These are phyloP conservation scores for Megaustenia siamemsis DNA, from an alignment of 2,888 invertebrate genomes.

Conservation along the genomic window DNA sequence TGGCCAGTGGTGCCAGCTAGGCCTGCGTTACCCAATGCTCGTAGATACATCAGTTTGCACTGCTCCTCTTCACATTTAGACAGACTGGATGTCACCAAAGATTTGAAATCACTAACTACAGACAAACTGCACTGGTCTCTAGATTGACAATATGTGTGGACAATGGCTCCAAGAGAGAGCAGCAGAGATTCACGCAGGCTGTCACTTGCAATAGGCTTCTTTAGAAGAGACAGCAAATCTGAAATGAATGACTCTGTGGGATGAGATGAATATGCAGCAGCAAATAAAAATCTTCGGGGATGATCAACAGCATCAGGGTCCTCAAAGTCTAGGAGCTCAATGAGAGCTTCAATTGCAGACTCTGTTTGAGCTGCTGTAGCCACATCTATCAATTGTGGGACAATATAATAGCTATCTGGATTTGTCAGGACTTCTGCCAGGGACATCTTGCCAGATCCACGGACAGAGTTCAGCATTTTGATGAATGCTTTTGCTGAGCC, in stretches of 20 bases:
- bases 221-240: conserved; percentile 76
- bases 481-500: conserved; percentile 85
- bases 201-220: conserved; percentile 81
- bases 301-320: conserved; percentile 82
- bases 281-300: conserved; percentile 88
- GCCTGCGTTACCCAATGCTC: conserved; percentile 87
- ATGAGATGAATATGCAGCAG: conserved; percentile 86
- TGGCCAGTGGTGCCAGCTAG: conserved; percentile 84
- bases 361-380: conserved; percentile 86
- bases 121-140: conserved; percentile 64
- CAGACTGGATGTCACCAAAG: conserved; percentile 79
- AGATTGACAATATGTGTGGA: conserved; percentile 71
- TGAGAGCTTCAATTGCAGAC: conserved; percentile 86
- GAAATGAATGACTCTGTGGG: conserved; percentile 83
- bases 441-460: conserved; percentile 84
- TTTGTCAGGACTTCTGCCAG: conserved; percentile 83
- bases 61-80: conserved; percentile 82
- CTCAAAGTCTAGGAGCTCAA: conserved; percentile 83
- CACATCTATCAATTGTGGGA: conserved; percentile 86
- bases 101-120: conserved; percentile 75
- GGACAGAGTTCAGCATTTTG: conserved; percentile 84
- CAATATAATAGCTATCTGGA: conserved; percentile 83
- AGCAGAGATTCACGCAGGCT: conserved; percentile 85
- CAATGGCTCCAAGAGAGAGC: conserved; percentile 82
- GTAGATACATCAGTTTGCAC: conserved; percentile 84